Evolutionary conservation across 2,113 vertebrate species (phyloP), one percentile per base, ranked within the genome.

Genomic region (Daphoenositta chrysoptera): DNA sequence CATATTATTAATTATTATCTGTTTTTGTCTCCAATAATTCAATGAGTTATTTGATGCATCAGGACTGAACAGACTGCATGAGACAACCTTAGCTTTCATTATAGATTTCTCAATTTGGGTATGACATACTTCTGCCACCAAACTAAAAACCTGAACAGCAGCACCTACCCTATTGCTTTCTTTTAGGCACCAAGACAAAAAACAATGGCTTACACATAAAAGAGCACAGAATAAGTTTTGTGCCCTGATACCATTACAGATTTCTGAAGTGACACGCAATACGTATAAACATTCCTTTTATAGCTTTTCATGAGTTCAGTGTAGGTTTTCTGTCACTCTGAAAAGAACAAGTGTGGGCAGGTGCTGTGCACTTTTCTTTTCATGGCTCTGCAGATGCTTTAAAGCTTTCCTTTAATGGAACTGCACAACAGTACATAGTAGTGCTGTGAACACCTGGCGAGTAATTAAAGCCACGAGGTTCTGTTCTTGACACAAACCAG

Each of bases 361-460:
- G 93, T 92, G 92, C 90, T 91, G 70, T 82, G 86, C 45, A 66
- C 80, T 95, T 96, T 83, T 94, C 82, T 93, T 66, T 87, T 86
- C 71, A 44, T 56, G 57, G 56, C 68, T 90, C 45, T 85, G 44
- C 89, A 95, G 94, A 91, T 95, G 75, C 87, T 82, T 95, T 47
- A 72, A 95, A 90, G 33, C n/a, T 73, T 92, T 94, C 72, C 69
- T 96, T 89, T 96, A 91, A 97, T 61, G 69, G 93, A 96, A 81
- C 64, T 80, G 42, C 45, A 71, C 3, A 24, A 47, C 92, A 84
- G 81, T 77, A 56, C 1, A 2, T 26, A 58, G 93, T 57, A 89
- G 56, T 94, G 94, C 85, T 90, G 44, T 76, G 87, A 83, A 84
- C 92, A 97, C 80, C 83, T 94, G 92, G 75, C 47, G 56, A 93